phyloP scores from a whole-genome alignment of 2,113 vertebrate species.

The Esox niger region DNA sequence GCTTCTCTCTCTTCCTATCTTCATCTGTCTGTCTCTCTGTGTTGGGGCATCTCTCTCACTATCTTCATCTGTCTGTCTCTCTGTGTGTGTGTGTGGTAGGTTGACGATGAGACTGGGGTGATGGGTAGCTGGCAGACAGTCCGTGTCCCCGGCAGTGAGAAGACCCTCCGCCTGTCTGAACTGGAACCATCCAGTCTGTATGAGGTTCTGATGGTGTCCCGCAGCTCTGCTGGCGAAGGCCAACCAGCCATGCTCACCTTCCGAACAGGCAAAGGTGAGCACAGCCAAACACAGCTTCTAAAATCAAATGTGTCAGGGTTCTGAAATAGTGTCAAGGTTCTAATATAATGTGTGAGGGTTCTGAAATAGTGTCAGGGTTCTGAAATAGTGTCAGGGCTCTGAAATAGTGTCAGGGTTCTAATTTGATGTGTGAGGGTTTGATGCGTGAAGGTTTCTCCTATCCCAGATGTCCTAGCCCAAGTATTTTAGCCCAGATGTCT shows the following conservation, averaged over 20 bases:
- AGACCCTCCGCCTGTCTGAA: conserved; percentile 85
- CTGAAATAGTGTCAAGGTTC: no score
- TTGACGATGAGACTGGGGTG: conserved; percentile 77
- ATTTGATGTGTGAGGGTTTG: no score
- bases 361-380: no score
- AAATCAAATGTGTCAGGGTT: no score
- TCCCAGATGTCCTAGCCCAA: no score
- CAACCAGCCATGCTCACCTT: conserved; percentile 98
- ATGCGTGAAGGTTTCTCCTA: no score
- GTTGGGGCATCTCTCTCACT: neutral
- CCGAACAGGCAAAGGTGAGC: conserved; percentile 91
- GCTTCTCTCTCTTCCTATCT: neutral
- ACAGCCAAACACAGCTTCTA: neutral
- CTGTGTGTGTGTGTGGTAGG: conserved; percentile 63
- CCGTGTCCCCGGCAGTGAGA: conserved; percentile 92
- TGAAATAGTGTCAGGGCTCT: no score
- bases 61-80: neutral
- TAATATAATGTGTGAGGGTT: no score
- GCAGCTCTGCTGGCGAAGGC: conserved; percentile 84
- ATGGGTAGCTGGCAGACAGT: conserved; percentile 87
- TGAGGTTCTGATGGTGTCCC: conserved; percentile 95
- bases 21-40: conserved; percentile 1
- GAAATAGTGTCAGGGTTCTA: no score
- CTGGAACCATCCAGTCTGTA: conserved; percentile 93
- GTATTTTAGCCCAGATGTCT: no score